Percentiles rank a stretch among this genome's conserved stretches.
phyloP scores from a whole-genome alignment of 2,797 vertebrate species.

The Columba guinea region DNA sequence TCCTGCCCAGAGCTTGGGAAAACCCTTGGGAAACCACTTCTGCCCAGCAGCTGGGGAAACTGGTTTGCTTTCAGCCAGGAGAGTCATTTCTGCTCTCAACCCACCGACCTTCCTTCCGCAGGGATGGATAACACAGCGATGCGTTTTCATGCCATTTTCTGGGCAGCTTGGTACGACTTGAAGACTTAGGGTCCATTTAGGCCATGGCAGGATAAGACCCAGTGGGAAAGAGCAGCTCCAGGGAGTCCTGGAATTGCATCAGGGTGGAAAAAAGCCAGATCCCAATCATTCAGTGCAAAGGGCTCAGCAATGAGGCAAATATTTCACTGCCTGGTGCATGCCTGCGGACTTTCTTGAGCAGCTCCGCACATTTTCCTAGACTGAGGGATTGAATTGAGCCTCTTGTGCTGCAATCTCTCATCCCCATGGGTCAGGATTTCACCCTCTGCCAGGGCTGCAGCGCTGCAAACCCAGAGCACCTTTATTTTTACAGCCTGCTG shows the following conservation, averaged over 20 bases:
- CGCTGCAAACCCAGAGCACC: neutral
- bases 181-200: neutral
- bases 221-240: neutral
- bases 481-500: neutral
- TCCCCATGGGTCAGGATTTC: neutral
- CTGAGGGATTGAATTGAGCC: neutral
- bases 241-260: neutral
- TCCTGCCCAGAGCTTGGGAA: rapidly evolving
- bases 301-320: neutral
- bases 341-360: neutral
- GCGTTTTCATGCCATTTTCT: neutral
- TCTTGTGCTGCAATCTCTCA: neutral
- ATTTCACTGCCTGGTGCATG: neutral
- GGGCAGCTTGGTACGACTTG: neutral
- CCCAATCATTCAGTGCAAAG: neutral
- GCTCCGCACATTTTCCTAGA: neutral
- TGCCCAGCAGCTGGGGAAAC: neutral
- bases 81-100: constrained; percentile 2
- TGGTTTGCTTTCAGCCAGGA: constrained; percentile 54
- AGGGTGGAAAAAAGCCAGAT: rapidly evolving
- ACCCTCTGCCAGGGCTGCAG: neutral
- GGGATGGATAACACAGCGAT: neutral
- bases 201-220: neutral
- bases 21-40: neutral
- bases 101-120: constrained; percentile 19